A percentile compares a stretch with the other conserved stretches of the same genome.
Conservation (phyloP, 2,797 vertebrate species). For the Sebastes taczanowskii region DNA sequence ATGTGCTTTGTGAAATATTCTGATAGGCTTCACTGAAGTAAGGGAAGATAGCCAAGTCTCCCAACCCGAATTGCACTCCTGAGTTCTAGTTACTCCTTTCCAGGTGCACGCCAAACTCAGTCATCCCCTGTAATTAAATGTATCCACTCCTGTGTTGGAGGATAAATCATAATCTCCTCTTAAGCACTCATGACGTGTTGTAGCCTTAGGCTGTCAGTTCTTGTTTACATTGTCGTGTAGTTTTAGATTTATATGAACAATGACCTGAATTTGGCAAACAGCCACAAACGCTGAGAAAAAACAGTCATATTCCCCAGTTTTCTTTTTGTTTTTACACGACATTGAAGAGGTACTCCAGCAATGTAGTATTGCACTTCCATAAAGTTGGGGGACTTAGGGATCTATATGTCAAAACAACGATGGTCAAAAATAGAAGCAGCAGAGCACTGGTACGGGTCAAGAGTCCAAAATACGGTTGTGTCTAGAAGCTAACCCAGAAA, state of each 20-base stretch:
- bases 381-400: neutral
- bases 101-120: constrained; percentile 3
- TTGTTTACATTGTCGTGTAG: neutral
- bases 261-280: neutral
- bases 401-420: too few relatives aligned
- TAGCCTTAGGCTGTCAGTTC: neutral
- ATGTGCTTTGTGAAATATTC: constrained; percentile 42
- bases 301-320: neutral
- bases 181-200: neutral
- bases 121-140: constrained; percentile 24
- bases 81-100: constrained; percentile 11
- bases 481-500: too few relatives aligned
- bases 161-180: constrained; percentile 28
- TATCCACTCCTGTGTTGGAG: neutral
- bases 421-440: too few relatives aligned
- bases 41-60: constrained; percentile 37
- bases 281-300: neutral
- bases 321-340: neutral
- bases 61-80: constrained; percentile 27
- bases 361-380: neutral
- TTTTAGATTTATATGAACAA: neutral
- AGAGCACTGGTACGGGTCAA: too few relatives aligned
- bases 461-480: too few relatives aligned
- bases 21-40: constrained; percentile 26
- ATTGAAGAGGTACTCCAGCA: neutral